Evolutionary conservation across 2,888 invertebrate species (phyloP).

Genomic region (Slavum lentiscoides): DNA sequence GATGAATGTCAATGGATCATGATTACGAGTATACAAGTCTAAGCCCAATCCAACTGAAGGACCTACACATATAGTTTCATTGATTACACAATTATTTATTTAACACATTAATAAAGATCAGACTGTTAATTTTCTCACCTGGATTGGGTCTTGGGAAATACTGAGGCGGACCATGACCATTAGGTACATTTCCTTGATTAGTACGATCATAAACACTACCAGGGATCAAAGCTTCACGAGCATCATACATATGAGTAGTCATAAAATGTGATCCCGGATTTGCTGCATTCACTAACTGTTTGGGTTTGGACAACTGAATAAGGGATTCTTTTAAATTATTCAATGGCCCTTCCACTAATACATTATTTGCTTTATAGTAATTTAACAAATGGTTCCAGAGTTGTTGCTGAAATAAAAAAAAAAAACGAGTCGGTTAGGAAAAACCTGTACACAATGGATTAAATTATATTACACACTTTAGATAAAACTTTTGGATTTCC

Average conservation of each 20-base stretch:
- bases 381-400: conserved; percentile 97
- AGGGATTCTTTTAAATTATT: conserved; percentile 95
- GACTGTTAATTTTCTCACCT: conserved; percentile 15
- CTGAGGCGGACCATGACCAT: conserved; percentile 54
- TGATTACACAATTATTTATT: neutral
- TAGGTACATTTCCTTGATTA: conserved; percentile 51
- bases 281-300: conserved; percentile 88
- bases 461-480: conserved; percentile 64
- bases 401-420: conserved; percentile 69
- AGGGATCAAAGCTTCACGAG: conserved; percentile 90
- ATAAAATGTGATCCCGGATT: conserved; percentile 98
- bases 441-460: conserved; percentile 11
- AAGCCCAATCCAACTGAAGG: conserved; percentile 57
- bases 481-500: conserved; percentile 99
- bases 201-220: conserved; percentile 90
- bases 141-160: conserved; percentile 53
- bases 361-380: conserved; percentile 96
- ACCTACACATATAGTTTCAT: conserved; percentile 15
- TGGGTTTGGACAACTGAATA: conserved; percentile 96
- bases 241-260: conserved; percentile 96
- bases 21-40: conserved; percentile 70
- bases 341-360: conserved; percentile 94
- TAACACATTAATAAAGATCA: too few relatives aligned
- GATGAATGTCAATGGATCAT: conserved; percentile 91
- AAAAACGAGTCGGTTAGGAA: neutral